phyloP scores from a whole-genome alignment of 2,797 vertebrate species.

The Capromys pilorides region DNA sequence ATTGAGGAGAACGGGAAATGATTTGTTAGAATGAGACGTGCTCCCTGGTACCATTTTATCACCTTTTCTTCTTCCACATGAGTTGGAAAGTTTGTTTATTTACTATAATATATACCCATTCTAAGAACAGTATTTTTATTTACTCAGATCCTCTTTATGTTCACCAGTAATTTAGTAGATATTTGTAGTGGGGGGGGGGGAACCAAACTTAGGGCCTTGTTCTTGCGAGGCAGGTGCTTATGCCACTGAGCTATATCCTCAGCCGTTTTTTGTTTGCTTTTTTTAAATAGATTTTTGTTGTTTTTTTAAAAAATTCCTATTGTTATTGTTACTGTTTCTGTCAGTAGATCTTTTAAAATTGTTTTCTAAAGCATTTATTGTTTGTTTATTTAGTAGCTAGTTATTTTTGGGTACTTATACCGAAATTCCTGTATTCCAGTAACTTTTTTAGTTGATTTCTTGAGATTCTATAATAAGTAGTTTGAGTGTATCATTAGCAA shows the following conservation, averaged over 20 bases:
- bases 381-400: slow-evolving; percentile 50
- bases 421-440: slow-evolving; percentile 1
- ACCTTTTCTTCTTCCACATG: not conserved
- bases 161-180: not conserved
- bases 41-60: not conserved
- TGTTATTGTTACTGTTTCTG: not conserved
- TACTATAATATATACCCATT: not conserved
- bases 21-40: not conserved
- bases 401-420: slow-evolving; percentile 25
- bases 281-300: not conserved
- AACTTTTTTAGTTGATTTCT: slow-evolving; percentile 43
- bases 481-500: slow-evolving; percentile 40
- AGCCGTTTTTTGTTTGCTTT: not conserved
- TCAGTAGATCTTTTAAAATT: not conserved
- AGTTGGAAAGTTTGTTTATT: slow-evolving; percentile 7
- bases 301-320: not conserved
- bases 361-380: slow-evolving; percentile 54
- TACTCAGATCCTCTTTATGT: not conserved
- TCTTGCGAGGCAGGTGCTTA: no score
- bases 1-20: not conserved
- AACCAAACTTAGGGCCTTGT: no score
- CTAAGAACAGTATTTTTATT: not conserved
- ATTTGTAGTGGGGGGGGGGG: not conserved
- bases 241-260: no score
- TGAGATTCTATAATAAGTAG: not conserved